phyloP scores from a whole-genome alignment of 2,888 invertebrate genomes.

The Drosophila histrio region DNA sequence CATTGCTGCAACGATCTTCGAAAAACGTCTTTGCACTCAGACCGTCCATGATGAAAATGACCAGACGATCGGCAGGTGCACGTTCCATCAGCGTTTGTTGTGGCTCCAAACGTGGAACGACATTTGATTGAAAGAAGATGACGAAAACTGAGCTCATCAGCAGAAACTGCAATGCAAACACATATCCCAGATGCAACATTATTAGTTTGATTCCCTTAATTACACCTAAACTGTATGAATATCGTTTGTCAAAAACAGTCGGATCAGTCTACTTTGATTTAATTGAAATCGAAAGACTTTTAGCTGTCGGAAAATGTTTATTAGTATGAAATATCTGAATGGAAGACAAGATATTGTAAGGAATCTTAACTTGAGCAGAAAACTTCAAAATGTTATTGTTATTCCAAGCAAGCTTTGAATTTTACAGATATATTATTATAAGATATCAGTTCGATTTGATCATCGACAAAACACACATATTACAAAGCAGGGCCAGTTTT shows the following conservation, averaged over 20 bases:
- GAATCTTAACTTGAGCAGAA: too few relatives aligned
- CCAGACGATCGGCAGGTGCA: conserved; percentile 89
- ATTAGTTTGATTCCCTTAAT: not conserved
- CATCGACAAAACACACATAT: not conserved
- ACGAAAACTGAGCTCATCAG: conserved; percentile 94
- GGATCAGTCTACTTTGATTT: not conserved
- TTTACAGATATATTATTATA: not conserved
- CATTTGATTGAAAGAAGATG: conserved; percentile 94
- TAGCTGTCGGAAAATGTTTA: too few relatives aligned
- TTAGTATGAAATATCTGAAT: too few relatives aligned
- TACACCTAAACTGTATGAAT: not conserved
- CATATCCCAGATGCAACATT: conserved; percentile 33
- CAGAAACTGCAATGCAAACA: conserved; percentile 86
- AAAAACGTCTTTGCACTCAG: conserved; percentile 93
- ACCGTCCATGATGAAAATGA: conserved; percentile 96
- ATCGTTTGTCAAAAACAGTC: not conserved
- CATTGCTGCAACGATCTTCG: conserved; percentile 68
- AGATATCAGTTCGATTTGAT: not conserved
- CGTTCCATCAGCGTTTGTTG: conserved; percentile 23
- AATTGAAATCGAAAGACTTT: not conserved
- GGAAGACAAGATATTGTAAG: too few relatives aligned
- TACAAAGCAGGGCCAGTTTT: conserved; percentile 1
- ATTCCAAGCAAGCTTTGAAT: conserved; percentile 1
- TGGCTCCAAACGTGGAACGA: conserved; percentile 85
- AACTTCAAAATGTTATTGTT: not conserved